phyloP scores from a whole-genome alignment of 2,888 invertebrate species.

The Apodemia hepburni region DNA sequence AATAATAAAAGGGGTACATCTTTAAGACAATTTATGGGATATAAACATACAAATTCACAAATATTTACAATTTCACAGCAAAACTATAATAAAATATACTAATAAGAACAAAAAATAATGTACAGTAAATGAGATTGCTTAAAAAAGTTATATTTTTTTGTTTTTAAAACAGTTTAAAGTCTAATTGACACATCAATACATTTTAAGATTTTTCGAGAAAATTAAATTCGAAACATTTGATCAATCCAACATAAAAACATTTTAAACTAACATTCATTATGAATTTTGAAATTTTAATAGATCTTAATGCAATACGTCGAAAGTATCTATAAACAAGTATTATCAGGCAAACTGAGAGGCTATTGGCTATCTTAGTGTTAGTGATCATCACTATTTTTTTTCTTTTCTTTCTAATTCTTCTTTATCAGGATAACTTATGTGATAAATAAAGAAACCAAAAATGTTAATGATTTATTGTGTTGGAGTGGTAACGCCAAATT shows the following conservation, averaged over 20 bases:
- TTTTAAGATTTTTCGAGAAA: not conserved
- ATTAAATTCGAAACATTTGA: constrained; percentile 1
- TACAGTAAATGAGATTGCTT: constrained; percentile 5
- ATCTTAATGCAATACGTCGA: not conserved
- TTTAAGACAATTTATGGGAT: not conserved
- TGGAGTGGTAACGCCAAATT: too few species aligned
- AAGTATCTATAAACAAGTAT: too few species aligned
- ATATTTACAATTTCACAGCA: constrained; percentile 6
- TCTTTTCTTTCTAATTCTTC: too few species aligned
- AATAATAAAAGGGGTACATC: not conserved
- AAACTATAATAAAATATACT: constrained; percentile 1
- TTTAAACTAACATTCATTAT: not conserved
- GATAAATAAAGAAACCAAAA: too few species aligned
- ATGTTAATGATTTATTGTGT: too few species aligned
- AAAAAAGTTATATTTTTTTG: not conserved
- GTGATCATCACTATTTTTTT: too few species aligned
- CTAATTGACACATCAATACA: not conserved
- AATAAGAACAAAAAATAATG: not conserved
- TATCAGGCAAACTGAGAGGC: too few species aligned
- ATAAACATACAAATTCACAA: not conserved
- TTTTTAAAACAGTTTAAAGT: not conserved
- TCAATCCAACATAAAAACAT: not conserved
- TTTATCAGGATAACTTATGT: too few species aligned
- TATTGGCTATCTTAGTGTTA: too few species aligned
- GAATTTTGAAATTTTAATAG: not conserved